phyloP scores from a whole-genome alignment of 2,113 vertebrate species.

The Tenrec ecaudatus region DNA sequence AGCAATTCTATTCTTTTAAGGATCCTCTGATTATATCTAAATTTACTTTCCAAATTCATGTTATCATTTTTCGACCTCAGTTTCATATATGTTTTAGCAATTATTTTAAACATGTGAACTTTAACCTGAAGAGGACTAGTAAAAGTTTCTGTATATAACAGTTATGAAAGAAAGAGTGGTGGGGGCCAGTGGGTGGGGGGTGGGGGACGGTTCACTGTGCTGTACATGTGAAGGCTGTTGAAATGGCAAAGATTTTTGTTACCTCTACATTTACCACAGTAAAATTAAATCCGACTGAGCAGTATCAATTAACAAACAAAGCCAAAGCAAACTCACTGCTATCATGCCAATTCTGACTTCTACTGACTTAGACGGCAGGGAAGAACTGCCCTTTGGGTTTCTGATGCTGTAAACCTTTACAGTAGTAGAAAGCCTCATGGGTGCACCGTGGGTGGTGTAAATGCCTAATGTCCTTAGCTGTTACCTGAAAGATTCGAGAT shows the following conservation, averaged over 20 bases:
- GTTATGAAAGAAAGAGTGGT: background rate
- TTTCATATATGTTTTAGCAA: no score
- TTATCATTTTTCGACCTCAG: no score
- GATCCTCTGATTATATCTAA: no score
- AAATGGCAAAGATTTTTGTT: background rate
- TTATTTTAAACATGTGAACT: background rate
- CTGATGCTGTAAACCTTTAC: no score
- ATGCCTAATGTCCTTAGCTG: background rate
- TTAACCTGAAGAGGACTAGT: background rate
- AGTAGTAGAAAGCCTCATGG: background rate
- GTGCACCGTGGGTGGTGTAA: background rate
- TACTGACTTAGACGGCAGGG: no score
- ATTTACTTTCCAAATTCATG: no score
- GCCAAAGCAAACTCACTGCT: no score
- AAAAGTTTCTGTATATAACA: slow-evolving; percentile 18
- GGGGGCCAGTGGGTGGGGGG: no score
- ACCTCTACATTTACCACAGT: background rate
- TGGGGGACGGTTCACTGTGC: background rate
- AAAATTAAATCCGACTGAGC: background rate
- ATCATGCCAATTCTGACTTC: no score
- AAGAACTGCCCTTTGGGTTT: no score
- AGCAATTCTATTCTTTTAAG: background rate
- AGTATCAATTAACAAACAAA: no score
- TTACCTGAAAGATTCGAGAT: background rate
- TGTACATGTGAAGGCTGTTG: background rate